Evolutionary conservation across 64 coral and sea anemone genomes (phyloP), one percentile per base, ranked within the genome.

Genomic region (Hydrozoanthus tunicans): DNA sequence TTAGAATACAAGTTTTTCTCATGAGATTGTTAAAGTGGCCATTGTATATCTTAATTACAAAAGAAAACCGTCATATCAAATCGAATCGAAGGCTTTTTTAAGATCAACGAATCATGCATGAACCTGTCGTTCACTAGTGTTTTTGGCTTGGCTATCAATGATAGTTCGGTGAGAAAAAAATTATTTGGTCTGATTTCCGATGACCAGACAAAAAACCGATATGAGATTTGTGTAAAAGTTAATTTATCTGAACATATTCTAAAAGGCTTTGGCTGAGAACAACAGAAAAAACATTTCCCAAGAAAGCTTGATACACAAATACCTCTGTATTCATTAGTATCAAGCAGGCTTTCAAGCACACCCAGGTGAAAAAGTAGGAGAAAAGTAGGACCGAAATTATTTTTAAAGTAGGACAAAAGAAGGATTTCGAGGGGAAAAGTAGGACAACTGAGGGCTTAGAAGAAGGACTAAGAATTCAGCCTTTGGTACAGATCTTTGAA

Each of bases 1-100:
- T 92, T 92, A 3, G 56, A 85, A 25, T 92, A 92, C 57, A 86
- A 55, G 9, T 27, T 85, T 86, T 92, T 92, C 43, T 56, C 61
- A 14, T 83, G 56, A 23, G 32, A 70, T 20, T n/a, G 27, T 83
- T 83, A 83, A 92, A 83, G 43, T 51, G 23, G 11, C 90, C 90
- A 58, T 57, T 55, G 71, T 9, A 23, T 61, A 26, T 43, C 56
- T 8, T n/a, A 90, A 77, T 7, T 58, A 15, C 13, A 25, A 15
- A 23, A 86, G 64, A 24, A 79, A 63, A 9, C 74, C 74, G 17
- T 15, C 58, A 59, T 59, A 70, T 55, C 73, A 77, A 60, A 77
- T 15, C 15, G 88, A 90, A 78, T 68, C 61, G 32, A 43, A 43
- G 32, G 32, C 32, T 43, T 43, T 43, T 43, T 43, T 43, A 43